Evolutionary conservation across 2,113 vertebrate genomes (phyloP).

Genomic region (Micromys minutus): DNA sequence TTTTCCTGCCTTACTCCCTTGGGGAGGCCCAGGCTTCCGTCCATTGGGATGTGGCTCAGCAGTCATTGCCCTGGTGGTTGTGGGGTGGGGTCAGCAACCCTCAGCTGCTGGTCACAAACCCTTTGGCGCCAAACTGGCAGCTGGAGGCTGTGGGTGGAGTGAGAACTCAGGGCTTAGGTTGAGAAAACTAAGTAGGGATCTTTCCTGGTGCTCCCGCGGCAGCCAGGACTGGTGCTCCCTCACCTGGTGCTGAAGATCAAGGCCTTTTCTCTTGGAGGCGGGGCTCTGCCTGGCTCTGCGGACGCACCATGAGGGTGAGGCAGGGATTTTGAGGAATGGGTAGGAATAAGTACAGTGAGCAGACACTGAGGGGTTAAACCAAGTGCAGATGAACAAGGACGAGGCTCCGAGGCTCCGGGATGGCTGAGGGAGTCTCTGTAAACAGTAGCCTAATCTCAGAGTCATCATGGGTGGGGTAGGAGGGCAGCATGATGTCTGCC

Average conservation of each 20-base stretch:
- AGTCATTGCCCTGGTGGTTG: background rate
- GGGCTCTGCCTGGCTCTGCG: too few species aligned
- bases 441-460: background rate
- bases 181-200: background rate
- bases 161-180: background rate
- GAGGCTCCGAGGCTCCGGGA: too few species aligned
- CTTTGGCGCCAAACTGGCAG: background rate
- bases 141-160: background rate
- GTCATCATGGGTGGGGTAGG: background rate
- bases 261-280: background rate
- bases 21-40: conserved; percentile 39
- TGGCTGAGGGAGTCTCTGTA: background rate
- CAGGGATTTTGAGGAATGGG: background rate
- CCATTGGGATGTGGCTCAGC: background rate
- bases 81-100: background rate
- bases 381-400: background rate
- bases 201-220: background rate
- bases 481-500: background rate
- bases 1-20: conserved; percentile 60
- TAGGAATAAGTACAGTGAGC: background rate
- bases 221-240: background rate
- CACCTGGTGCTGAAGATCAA: background rate
- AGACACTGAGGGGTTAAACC: background rate
- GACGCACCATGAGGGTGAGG: too few species aligned
- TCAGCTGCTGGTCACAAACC: conserved; percentile 60